phyloP scores from a whole-genome alignment of 1,140 invertebrate genomes.

The Drosophila carrolli region DNA sequence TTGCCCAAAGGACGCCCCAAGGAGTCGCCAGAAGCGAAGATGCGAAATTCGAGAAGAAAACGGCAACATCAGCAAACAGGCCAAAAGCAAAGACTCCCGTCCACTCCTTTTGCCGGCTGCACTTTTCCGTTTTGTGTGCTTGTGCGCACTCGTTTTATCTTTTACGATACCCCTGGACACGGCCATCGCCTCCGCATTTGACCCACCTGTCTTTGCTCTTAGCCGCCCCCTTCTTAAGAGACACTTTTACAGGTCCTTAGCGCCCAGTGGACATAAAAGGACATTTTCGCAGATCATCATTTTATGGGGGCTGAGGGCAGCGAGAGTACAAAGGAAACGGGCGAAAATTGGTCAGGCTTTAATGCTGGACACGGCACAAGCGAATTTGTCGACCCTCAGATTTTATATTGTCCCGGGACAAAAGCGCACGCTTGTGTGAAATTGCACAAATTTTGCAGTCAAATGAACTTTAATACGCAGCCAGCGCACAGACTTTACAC shows the following conservation, averaged over 20 bases:
- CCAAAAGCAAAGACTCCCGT: conserved; percentile 20
- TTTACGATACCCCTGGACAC: conserved; percentile 40
- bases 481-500: background rate
- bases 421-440: conserved; percentile 37
- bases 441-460: conserved; percentile 52
- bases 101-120: conserved; percentile 33
- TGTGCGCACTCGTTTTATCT: conserved; percentile 19
- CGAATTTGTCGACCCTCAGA: conserved; percentile 42
- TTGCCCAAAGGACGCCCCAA: conserved; percentile 47
- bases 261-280: conserved; percentile 56
- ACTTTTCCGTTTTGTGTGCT: conserved; percentile 45
- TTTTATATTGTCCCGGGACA: conserved; percentile 45
- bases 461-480: conserved; percentile 47
- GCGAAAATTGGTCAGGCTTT: conserved; percentile 56
- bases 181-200: conserved; percentile 24
- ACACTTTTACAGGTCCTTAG: conserved; percentile 70
- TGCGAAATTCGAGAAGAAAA: conserved; percentile 16
- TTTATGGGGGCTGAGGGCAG: conserved; percentile 43
- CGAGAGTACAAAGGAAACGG: conserved; percentile 44
- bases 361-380: conserved; percentile 36
- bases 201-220: conserved; percentile 40
- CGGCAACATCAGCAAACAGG: conserved; percentile 67
- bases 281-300: conserved; percentile 72
- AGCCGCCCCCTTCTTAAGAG: conserved; percentile 49
- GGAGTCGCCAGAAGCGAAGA: conserved; percentile 26